These are phyloP conservation scores for Apolygus lucorum DNA, from an alignment of 1,140 invertebrate genomes.

Conservation along the genomic window DNA sequence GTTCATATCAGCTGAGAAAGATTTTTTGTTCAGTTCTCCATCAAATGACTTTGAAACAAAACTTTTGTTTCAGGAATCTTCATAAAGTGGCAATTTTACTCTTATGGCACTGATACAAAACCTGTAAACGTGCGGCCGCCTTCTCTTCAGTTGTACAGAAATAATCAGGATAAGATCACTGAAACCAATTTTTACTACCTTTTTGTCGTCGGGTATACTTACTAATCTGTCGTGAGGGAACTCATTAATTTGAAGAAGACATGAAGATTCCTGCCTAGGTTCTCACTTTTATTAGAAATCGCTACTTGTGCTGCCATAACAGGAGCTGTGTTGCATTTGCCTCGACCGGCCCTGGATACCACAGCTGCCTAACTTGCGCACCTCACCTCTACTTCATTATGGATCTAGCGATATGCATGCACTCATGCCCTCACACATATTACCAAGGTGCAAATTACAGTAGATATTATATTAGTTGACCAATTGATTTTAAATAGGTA, in stretches of 20 bases:
- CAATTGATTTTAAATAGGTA: no score
- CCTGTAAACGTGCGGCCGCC: constrained; percentile 54
- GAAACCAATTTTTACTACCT: constrained; percentile 29
- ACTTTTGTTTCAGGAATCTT: constrained; percentile 52
- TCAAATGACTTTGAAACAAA: no score
- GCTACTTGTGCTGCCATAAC: constrained; percentile 68
- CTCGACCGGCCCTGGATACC: constrained; percentile 70
- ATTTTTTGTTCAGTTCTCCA: no score
- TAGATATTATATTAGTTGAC: no score
- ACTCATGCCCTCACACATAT: constrained; percentile 76
- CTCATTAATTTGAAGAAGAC: no score
- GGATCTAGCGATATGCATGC: constrained; percentile 69
- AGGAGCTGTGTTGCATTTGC: constrained; percentile 65
- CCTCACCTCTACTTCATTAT: constrained; percentile 66
- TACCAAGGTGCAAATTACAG: no score
- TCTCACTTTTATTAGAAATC: no score
- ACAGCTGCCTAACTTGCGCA: constrained; percentile 70
- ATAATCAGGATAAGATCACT: constrained; percentile 26
- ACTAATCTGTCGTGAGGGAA: no score
- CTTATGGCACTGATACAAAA: constrained; percentile 79
- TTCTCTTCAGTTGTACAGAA: constrained; percentile 22
- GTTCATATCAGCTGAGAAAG: no score
- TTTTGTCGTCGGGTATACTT: no score
- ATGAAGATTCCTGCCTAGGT: no score
- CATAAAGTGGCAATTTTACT: constrained; percentile 86